A percentile compares a stretch with the other conserved stretches of the same genome.
phyloP scores from a whole-genome alignment of 2,113 vertebrate species.

The Silurus asotus region DNA sequence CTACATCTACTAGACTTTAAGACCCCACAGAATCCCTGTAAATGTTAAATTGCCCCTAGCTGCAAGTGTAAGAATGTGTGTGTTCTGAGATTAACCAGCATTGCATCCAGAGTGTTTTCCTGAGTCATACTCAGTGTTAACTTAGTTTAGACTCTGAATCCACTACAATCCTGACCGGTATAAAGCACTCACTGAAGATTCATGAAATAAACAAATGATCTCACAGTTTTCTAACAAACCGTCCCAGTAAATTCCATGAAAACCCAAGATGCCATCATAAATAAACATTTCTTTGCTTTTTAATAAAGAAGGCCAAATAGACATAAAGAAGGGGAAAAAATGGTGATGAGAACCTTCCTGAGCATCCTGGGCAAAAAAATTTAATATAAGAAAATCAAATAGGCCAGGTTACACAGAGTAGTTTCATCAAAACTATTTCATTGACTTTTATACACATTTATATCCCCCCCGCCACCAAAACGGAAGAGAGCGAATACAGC shows the following conservation, averaged over 20 bases:
- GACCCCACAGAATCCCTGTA: too few relatives aligned
- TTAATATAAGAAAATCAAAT: not conserved
- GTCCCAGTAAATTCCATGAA: not conserved
- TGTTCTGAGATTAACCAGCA: not conserved
- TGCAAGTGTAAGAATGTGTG: not conserved
- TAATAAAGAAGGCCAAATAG: constrained; percentile 12
- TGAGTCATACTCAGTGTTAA: not conserved
- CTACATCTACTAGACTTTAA: too few relatives aligned
- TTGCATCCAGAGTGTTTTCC: not conserved
- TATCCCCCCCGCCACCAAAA: not conserved
- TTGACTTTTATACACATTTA: not conserved
- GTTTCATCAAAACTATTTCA: not conserved
- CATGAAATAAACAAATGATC: not conserved
- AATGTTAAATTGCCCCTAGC: too few relatives aligned
- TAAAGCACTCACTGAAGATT: not conserved
- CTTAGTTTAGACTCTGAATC: not conserved
- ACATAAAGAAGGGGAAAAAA: not conserved
- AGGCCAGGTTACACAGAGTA: constrained; percentile 8
- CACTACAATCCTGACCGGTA: not conserved
- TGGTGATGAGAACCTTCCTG: not conserved
- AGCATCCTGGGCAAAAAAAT: constrained; percentile 17
- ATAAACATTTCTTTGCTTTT: constrained; percentile 21
- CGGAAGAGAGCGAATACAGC: constrained; percentile 21
- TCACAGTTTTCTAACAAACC: not conserved
- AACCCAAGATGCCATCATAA: not conserved